Conservation (phyloP, 2,888 invertebrate species). For the Drosophila macrospina region DNA sequence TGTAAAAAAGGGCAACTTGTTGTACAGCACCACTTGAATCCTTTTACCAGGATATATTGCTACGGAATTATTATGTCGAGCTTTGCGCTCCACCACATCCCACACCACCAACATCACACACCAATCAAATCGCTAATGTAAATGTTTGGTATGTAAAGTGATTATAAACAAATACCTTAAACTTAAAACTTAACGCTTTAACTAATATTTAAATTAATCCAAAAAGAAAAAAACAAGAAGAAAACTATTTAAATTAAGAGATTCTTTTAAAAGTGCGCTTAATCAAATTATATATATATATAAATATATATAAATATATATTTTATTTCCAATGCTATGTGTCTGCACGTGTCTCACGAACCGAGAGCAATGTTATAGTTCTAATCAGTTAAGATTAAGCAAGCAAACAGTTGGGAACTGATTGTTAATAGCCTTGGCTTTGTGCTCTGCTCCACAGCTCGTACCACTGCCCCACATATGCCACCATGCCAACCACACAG, state of each 20-base stretch:
- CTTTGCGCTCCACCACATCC: slow-evolving; percentile 81
- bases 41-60: slow-evolving; percentile 82
- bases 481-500: slow-evolving; percentile 87
- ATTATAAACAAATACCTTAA: slow-evolving; percentile 47
- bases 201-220: slow-evolving; percentile 29
- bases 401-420: not conserved
- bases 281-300: slow-evolving; percentile 27
- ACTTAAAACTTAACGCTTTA: slow-evolving; percentile 35
- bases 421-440: slow-evolving; percentile 20
- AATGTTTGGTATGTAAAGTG: slow-evolving; percentile 83
- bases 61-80: slow-evolving; percentile 82
- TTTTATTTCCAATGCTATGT: slow-evolving; percentile 62
- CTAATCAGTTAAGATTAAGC: slow-evolving; percentile 5
- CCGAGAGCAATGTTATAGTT: slow-evolving; percentile 40
- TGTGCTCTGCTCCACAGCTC: slow-evolving; percentile 68
- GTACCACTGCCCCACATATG: slow-evolving; percentile 82
- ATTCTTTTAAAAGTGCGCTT: slow-evolving; percentile 51
- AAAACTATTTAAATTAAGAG: slow-evolving; percentile 29
- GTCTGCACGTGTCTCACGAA: slow-evolving; percentile 73
- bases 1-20: slow-evolving; percentile 80
- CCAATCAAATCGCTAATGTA: slow-evolving; percentile 82
- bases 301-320: slow-evolving; percentile 22
- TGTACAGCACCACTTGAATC: slow-evolving; percentile 83
- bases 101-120: slow-evolving; percentile 82
- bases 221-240: too few species aligned